phyloP scores from a whole-genome alignment of 1,140 invertebrate species.

The Nephila pilipes region DNA sequence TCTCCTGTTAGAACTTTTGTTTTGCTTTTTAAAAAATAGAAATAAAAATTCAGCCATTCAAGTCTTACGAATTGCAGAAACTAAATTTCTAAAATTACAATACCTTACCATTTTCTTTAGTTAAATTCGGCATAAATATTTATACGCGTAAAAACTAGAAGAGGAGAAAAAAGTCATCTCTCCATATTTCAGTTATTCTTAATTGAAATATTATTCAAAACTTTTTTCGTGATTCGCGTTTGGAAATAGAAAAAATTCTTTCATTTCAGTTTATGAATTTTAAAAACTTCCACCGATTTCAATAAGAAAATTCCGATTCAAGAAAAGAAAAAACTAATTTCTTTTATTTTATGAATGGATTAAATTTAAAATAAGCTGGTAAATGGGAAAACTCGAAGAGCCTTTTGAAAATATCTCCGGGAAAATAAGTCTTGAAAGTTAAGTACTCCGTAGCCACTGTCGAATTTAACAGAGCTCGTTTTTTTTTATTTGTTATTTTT shows the following conservation, averaged over 20 bases:
- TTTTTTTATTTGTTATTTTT: too few relatives aligned
- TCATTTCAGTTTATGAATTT: conserved; percentile 6
- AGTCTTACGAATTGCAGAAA: not conserved
- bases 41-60: not conserved
- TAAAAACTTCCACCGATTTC: not conserved
- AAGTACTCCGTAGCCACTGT: too few relatives aligned
- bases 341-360: not conserved
- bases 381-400: too few relatives aligned
- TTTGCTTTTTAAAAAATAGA: not conserved
- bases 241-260: not conserved
- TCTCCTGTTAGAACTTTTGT: not conserved
- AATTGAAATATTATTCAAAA: conserved; percentile 62
- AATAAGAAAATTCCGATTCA: not conserved
- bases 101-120: not conserved
- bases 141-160: not conserved
- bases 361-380: not conserved
- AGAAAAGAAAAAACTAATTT: not conserved
- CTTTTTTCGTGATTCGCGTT: not conserved
- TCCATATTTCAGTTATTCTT: not conserved
- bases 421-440: too few relatives aligned
- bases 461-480: too few relatives aligned
- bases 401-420: too few relatives aligned
- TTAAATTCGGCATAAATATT: conserved; percentile 38
- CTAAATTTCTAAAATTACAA: conserved; percentile 1
- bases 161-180: not conserved